A percentile compares a stretch with the other conserved stretches of the same genome.
phyloP scores from a whole-genome alignment of 2,797 vertebrate genomes.

The Cetoscarus ocellatus region DNA sequence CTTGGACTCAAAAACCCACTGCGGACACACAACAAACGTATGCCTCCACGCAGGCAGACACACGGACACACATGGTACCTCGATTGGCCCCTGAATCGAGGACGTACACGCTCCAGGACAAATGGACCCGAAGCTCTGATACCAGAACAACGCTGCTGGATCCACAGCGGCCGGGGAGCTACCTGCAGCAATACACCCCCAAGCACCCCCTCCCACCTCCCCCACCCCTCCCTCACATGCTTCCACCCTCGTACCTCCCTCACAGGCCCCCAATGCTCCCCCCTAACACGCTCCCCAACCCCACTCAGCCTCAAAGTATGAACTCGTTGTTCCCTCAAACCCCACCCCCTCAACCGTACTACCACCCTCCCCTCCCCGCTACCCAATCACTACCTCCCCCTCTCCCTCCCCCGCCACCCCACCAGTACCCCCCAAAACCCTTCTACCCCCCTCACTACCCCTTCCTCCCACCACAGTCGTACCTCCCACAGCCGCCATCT shows the following conservation, averaged over 20 bases:
- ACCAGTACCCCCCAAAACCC: slow-evolving; percentile 62
- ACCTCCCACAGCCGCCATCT: slow-evolving; percentile 34
- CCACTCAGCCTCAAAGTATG: slow-evolving; percentile 43
- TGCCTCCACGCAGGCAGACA: not conserved
- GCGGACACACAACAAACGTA: slow-evolving; percentile 36
- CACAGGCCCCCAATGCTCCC: slow-evolving; percentile 49
- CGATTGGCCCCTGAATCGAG: slow-evolving; percentile 5
- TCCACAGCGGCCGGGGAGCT: slow-evolving; percentile 41
- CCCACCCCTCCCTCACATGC: slow-evolving; percentile 65
- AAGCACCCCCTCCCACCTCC: slow-evolving; percentile 57
- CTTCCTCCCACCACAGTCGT: slow-evolving; percentile 66
- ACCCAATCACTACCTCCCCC: slow-evolving; percentile 1
- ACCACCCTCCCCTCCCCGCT: slow-evolving; percentile 45
- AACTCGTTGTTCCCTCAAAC: slow-evolving; percentile 60
- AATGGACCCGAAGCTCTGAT: slow-evolving; percentile 51
- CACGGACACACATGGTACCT: slow-evolving; percentile 11
- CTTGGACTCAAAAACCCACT: not conserved
- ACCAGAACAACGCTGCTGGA: slow-evolving; percentile 30
- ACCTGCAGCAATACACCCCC: slow-evolving; percentile 71
- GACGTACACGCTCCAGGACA: slow-evolving; percentile 39
- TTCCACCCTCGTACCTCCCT: slow-evolving; percentile 56
- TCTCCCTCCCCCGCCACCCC: slow-evolving; percentile 56
- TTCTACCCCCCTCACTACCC: slow-evolving; percentile 70
- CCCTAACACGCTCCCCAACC: slow-evolving; percentile 13
- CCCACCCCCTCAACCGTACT: slow-evolving; percentile 44